Percentiles rank a stretch among this genome's conserved stretches.
Evolutionary conservation across 2,888 invertebrate genomes (phyloP).

Genomic region (Autographa pulchrina): DNA sequence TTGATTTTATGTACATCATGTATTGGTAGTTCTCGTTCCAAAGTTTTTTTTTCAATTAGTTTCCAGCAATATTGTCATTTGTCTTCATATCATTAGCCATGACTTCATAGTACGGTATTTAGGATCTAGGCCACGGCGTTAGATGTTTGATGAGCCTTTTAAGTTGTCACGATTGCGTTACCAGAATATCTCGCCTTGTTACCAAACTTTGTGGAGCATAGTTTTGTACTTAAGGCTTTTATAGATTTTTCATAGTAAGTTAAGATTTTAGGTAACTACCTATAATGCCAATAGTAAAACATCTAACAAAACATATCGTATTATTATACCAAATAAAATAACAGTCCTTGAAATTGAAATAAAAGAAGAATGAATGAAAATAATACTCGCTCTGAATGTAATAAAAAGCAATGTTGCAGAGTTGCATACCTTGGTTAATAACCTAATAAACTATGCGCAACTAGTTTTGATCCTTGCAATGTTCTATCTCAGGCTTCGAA

Average conservation of each 20-base stretch:
- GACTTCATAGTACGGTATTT: slow-evolving; percentile 10
- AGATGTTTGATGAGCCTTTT: slow-evolving; percentile 38
- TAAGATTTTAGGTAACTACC: no score
- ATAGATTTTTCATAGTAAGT: no score
- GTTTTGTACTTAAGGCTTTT: slow-evolving; percentile 8
- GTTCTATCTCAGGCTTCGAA: slow-evolving; percentile 48
- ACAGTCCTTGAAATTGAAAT: slow-evolving; percentile 16
- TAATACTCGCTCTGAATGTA: slow-evolving; percentile 21
- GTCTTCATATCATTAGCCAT: slow-evolving; percentile 3
- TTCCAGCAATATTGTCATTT: not conserved
- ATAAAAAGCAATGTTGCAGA: slow-evolving; percentile 36
- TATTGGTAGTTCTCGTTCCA: not conserved
- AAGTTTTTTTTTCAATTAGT: not conserved
- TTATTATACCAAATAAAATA: not conserved
- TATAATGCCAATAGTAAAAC: no score
- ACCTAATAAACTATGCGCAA: slow-evolving; percentile 68
- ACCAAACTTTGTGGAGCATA: slow-evolving; percentile 23
- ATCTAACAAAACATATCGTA: no score
- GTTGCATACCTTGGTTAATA: slow-evolving; percentile 55
- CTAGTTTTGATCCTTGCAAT: slow-evolving; percentile 76
- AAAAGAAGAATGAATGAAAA: slow-evolving; percentile 41
- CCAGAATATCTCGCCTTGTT: slow-evolving; percentile 31
- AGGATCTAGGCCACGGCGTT: slow-evolving; percentile 27
- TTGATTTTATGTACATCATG: no score
- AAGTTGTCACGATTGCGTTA: slow-evolving; percentile 43